Evolutionary conservation across 2,888 invertebrate species (phyloP).

Genomic region (Carterocephalus palaemon): DNA sequence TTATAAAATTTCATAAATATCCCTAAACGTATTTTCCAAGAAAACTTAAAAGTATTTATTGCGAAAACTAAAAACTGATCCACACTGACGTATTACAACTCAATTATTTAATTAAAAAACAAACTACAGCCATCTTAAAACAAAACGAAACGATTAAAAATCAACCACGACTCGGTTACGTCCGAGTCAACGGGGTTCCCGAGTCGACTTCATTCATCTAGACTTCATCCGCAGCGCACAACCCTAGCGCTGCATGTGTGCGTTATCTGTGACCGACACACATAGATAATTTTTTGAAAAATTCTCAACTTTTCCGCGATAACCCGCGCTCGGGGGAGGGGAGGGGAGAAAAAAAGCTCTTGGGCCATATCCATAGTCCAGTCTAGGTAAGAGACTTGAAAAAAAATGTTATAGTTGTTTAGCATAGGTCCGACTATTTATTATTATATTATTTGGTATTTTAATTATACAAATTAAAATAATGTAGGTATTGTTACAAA

Average conservation of each 20-base stretch:
- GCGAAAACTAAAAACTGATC: too few species aligned
- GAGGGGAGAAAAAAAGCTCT: conserved; percentile 65
- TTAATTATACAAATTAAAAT: too few species aligned
- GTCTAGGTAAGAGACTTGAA: too few species aligned
- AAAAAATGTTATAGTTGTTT: too few species aligned
- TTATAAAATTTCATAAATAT: too few species aligned
- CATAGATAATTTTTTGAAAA: conserved; percentile 79
- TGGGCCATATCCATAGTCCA: conserved; percentile 52
- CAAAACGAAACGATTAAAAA: background rate
- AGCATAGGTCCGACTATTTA: too few species aligned
- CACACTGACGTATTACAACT: too few species aligned
- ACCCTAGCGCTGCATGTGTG: conserved; percentile 57
- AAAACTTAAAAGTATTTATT: too few species aligned
- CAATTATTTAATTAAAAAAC: too few species aligned
- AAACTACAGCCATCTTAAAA: background rate
- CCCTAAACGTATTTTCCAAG: too few species aligned
- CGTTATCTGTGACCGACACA: conserved; percentile 52
- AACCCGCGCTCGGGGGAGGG: conserved; percentile 65
- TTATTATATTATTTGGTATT: too few species aligned
- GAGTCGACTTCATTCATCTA: conserved; percentile 27
- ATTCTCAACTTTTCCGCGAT: conserved; percentile 77
- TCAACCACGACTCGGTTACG: background rate
- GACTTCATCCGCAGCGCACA: conserved; percentile 36
- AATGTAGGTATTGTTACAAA: too few species aligned
- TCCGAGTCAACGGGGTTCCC: conserved; percentile 26